phyloP scores from a whole-genome alignment of 2,113 vertebrate genomes.

The Cygnus atratus region DNA sequence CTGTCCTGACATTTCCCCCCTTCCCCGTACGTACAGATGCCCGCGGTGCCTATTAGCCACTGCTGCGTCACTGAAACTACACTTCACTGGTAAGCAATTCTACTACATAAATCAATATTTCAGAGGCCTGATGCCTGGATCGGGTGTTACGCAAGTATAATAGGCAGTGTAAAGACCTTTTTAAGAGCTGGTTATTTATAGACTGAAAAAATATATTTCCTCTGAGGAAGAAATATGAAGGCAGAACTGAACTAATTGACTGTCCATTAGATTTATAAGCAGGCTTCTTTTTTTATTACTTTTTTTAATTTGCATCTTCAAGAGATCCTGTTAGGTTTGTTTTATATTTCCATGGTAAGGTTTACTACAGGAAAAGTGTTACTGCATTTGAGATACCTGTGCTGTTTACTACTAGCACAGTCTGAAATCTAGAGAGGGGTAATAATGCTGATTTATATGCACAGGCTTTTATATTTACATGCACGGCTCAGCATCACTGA shows the following conservation, averaged over 20 bases:
- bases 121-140: not conserved
- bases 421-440: not conserved
- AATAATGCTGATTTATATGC: not conserved
- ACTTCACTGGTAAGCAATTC: not conserved
- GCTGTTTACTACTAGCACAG: not conserved
- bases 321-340: not conserved
- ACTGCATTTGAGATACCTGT: not conserved
- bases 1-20: not conserved
- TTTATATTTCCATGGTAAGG: not conserved
- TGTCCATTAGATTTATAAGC: conserved; percentile 32
- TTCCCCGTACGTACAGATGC: not conserved
- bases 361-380: not conserved
- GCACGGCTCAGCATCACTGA: rapidly evolving
- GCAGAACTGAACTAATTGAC: conserved; percentile 29
- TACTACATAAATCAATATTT: not conserved
- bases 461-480: not conserved
- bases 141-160: not conserved
- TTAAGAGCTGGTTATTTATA: conserved; percentile 15
- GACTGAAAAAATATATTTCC: not conserved
- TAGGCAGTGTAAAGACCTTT: not conserved
- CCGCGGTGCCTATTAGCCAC: not conserved
- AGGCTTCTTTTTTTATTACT: not conserved
- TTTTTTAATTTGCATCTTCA: not conserved
- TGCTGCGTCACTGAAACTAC: not conserved
- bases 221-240: not conserved